A percentile compares a stretch with the other conserved stretches of the same genome.
These are phyloP conservation scores for Champsocephalus gunnari DNA, from an alignment of 2,797 vertebrate genomes.

Conservation along the genomic window DNA sequence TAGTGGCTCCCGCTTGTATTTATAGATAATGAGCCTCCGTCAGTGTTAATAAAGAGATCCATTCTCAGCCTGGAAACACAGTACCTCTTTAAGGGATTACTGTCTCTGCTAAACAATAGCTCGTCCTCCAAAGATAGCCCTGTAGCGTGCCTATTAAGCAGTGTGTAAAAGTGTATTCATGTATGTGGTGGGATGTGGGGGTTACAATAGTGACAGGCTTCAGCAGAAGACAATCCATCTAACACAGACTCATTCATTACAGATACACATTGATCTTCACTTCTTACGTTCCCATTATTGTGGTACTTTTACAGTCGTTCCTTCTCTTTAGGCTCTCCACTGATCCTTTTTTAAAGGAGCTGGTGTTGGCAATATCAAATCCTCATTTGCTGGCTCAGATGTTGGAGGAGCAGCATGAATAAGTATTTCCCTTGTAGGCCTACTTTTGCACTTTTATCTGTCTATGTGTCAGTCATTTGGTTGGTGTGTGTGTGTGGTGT, in stretches of 20 bases:
- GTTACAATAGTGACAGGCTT: constrained; percentile 13
- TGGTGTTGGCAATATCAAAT: constrained; percentile 31
- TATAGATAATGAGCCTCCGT: constrained; percentile 84
- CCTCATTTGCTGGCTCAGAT: constrained; percentile 41
- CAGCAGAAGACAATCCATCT: constrained; percentile 33
- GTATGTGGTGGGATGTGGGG: constrained; percentile 2
- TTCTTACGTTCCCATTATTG: constrained; percentile 32
- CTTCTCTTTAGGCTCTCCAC: neutral
- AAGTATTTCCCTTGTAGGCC: constrained; percentile 36
- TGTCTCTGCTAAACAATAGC: constrained; percentile 76
- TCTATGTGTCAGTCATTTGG: constrained; percentile 50
- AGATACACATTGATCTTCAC: constrained; percentile 22
- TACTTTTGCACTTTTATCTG: constrained; percentile 59
- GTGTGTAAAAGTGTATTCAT: constrained; percentile 28
- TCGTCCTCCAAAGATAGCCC: constrained; percentile 57
- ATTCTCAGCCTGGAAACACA: constrained; percentile 70
- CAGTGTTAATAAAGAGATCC: constrained; percentile 86
- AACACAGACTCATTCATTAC: constrained; percentile 42
- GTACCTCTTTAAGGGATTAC: constrained; percentile 79
- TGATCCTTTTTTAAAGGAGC: constrained; percentile 29
- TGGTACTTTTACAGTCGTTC: constrained; percentile 22
- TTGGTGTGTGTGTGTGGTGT: neutral
- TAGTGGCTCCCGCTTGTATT: constrained; percentile 84
- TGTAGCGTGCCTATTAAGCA: constrained; percentile 23
- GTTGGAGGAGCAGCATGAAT: constrained; percentile 38